phyloP scores from a whole-genome alignment of 2,113 vertebrate species.

The Odobenus rosmarus region DNA sequence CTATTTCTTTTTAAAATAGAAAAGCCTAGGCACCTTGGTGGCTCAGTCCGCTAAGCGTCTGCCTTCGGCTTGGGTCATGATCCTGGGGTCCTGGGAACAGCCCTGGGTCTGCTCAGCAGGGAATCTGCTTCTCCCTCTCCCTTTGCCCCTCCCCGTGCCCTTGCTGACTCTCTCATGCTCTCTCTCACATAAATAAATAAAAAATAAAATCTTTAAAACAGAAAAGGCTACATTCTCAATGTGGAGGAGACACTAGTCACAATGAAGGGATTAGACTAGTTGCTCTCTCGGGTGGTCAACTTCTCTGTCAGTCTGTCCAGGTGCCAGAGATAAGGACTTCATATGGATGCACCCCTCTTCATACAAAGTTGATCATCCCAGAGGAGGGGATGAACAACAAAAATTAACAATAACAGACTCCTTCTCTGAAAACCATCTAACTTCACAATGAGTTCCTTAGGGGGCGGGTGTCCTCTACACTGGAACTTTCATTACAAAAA shows the following conservation, averaged over 20 bases:
- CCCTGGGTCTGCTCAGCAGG: background rate
- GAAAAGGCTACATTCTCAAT: background rate
- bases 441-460: conserved; percentile 54
- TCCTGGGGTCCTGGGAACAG: background rate
- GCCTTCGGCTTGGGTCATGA: background rate
- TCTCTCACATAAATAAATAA: background rate
- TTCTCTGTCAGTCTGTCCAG: background rate
- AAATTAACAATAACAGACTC: background rate
- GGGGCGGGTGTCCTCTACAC: conserved; percentile 8
- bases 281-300: background rate
- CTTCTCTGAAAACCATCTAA: conserved; percentile 17
- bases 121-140: background rate
- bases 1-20: too few relatives aligned
- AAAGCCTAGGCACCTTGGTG: background rate
- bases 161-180: background rate
- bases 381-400: background rate
- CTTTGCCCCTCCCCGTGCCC: background rate
- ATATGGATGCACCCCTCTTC: background rate
- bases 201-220: background rate
- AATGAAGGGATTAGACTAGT: background rate
- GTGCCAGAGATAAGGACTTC: background rate
- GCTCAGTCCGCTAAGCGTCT: background rate
- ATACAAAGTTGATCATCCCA: conserved; percentile 6
- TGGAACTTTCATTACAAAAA: conserved; percentile 59
- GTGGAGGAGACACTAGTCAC: background rate